Evolutionary conservation across 2,797 vertebrate genomes (phyloP).

Genomic region (Anguilla megastoma): DNA sequence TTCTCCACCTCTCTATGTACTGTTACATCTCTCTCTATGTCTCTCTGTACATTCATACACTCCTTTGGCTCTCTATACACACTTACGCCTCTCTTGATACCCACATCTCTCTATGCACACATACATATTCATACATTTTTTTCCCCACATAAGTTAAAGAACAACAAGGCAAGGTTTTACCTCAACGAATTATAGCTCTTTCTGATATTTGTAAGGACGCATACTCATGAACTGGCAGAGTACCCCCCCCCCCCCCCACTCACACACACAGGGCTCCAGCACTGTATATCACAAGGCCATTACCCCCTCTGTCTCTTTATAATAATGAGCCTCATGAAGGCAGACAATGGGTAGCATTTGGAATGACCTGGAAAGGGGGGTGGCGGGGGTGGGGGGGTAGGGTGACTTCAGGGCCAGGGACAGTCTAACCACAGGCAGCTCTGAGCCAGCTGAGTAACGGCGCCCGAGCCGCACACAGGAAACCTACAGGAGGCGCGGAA

Average conservation of each 20-base stretch:
- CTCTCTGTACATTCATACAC: neutral
- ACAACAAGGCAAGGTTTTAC: neutral
- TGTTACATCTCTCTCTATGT: neutral
- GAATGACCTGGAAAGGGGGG: neutral
- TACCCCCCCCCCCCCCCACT: neutral
- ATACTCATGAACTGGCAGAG: no score
- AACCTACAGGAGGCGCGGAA: neutral
- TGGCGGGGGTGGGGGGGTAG: neutral
- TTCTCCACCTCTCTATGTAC: neutral
- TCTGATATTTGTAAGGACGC: no score
- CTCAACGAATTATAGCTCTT: no score
- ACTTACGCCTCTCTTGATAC: neutral
- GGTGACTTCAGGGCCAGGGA: slow-evolving; percentile 6
- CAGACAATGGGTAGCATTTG: neutral
- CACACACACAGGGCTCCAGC: neutral
- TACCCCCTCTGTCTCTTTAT: neutral
- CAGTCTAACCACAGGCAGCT: neutral
- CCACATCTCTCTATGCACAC: neutral
- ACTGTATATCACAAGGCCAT: neutral
- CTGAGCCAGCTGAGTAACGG: neutral
- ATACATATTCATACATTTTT: neutral
- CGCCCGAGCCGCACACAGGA: neutral
- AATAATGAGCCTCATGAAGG: neutral
- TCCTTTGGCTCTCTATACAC: neutral
- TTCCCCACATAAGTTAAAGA: neutral